phyloP scores from a whole-genome alignment of 2,113 vertebrate species.

The Electrona antarctica region DNA sequence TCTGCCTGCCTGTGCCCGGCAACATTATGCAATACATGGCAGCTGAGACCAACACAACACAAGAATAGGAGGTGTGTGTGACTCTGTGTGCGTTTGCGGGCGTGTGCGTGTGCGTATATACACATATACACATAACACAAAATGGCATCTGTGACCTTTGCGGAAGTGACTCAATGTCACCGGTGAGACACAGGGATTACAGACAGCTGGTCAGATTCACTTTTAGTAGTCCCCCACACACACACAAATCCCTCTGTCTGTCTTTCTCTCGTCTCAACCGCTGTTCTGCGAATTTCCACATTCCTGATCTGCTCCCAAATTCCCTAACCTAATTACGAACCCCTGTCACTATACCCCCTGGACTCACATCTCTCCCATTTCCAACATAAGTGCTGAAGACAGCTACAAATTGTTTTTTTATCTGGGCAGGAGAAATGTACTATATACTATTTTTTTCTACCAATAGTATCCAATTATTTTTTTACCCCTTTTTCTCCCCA shows the following conservation, averaged over 20 bases:
- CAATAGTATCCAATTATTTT: too few relatives aligned
- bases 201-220: constrained; percentile 24
- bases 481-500: too few relatives aligned
- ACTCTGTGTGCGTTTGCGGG: constrained; percentile 6
- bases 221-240: constrained; percentile 15
- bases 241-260: neutral
- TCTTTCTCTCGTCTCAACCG: neutral
- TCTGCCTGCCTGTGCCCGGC: constrained; percentile 16
- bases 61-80: constrained; percentile 12
- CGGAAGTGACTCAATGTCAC: constrained; percentile 56
- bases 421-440: too few relatives aligned
- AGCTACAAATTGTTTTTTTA: too few relatives aligned
- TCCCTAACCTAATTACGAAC: neutral
- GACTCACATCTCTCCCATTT: neutral
- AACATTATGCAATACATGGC: constrained; percentile 57
- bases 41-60: constrained; percentile 53
- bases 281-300: neutral
- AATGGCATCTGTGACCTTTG: constrained; percentile 1
- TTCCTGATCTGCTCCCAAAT: neutral
- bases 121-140: neutral
- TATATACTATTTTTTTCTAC: too few relatives aligned
- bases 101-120: neutral
- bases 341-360: too few relatives aligned
- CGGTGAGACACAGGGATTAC: constrained; percentile 21
- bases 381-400: neutral